A percentile compares a stretch with the other conserved stretches of the same genome.
Evolutionary conservation across 2,113 vertebrate genomes (phyloP).

Genomic region (Trachemys scripta): DNA sequence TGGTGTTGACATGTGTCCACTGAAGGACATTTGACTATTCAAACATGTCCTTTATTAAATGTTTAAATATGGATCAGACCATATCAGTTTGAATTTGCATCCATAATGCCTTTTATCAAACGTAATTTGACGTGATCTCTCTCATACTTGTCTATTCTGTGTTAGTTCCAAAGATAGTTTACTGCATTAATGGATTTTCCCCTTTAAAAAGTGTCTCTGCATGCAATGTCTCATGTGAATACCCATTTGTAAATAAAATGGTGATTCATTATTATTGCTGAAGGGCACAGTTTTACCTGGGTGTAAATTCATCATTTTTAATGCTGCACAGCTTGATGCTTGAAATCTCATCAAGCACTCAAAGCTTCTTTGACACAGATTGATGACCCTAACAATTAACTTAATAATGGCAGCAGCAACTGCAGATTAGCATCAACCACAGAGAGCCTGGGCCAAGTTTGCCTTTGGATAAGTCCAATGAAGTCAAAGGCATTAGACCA

Average conservation of each 20-base stretch:
- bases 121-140: slow-evolving; percentile 58
- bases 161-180: slow-evolving; percentile 63
- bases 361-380: slow-evolving; percentile 78
- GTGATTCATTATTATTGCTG: slow-evolving; percentile 80
- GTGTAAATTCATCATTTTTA: slow-evolving; percentile 83
- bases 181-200: slow-evolving; percentile 54
- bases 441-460: not conserved
- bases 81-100: slow-evolving; percentile 59
- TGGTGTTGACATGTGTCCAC: slow-evolving; percentile 17
- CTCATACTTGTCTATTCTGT: slow-evolving; percentile 49
- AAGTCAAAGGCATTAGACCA: not conserved
- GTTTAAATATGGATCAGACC: slow-evolving; percentile 59
- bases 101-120: slow-evolving; percentile 66
- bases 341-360: slow-evolving; percentile 75
- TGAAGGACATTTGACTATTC: slow-evolving; percentile 34
- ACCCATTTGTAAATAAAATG: slow-evolving; percentile 79
- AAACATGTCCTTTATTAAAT: slow-evolving; percentile 51
- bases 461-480: slow-evolving; percentile 4
- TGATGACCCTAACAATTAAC: slow-evolving; percentile 79
- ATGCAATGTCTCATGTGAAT: slow-evolving; percentile 53
- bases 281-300: slow-evolving; percentile 81
- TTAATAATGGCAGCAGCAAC: slow-evolving; percentile 73
- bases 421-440: slow-evolving; percentile 26
- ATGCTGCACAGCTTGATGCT: slow-evolving; percentile 79
- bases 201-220: slow-evolving; percentile 53